A percentile compares a stretch with the other conserved stretches of the same genome.
These are phyloP conservation scores for Lottia gigantea DNA, from an alignment of 2,888 invertebrate species.

Conservation along the genomic window DNA sequence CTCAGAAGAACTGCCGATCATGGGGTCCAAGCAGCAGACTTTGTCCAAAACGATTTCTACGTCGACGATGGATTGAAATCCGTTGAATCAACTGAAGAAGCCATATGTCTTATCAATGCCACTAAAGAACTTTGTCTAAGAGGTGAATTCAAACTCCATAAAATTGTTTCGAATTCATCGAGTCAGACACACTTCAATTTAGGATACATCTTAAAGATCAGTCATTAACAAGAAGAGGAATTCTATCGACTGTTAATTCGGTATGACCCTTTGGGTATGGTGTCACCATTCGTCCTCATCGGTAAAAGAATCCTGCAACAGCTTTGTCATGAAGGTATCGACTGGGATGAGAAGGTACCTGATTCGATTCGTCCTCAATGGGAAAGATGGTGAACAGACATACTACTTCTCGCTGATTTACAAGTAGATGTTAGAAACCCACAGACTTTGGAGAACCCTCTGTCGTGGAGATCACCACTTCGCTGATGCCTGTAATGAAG, in stretches of 20 bases:
- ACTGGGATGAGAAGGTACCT: slow-evolving; percentile 32
- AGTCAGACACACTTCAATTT: slow-evolving; percentile 33
- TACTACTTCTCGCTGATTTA: no score
- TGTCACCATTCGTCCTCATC: background rate
- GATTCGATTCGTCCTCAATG: slow-evolving; percentile 3
- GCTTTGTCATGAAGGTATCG: background rate
- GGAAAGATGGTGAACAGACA: slow-evolving; percentile 3
- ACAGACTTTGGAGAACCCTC: background rate
- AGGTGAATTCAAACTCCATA: slow-evolving; percentile 35
- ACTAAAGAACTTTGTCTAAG: background rate
- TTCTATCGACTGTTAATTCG: slow-evolving; percentile 31
- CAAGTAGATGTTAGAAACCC: background rate
- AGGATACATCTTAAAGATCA: slow-evolving; percentile 23
- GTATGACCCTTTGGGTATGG: background rate
- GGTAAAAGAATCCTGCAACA: slow-evolving; percentile 3
- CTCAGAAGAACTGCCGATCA: slow-evolving; percentile 25
- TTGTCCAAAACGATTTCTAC: slow-evolving; percentile 33
- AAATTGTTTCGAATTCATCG: slow-evolving; percentile 39
- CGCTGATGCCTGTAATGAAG: background rate
- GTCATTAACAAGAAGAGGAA: slow-evolving; percentile 26
- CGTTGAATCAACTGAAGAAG: slow-evolving; percentile 12
- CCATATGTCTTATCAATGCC: no score
- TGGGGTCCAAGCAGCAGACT: slow-evolving; percentile 25
- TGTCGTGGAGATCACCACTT: slow-evolving; percentile 9
- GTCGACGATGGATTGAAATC: slow-evolving; percentile 37